phyloP scores from a whole-genome alignment of 2,888 invertebrate genomes.

The Pegoplata infirma region DNA sequence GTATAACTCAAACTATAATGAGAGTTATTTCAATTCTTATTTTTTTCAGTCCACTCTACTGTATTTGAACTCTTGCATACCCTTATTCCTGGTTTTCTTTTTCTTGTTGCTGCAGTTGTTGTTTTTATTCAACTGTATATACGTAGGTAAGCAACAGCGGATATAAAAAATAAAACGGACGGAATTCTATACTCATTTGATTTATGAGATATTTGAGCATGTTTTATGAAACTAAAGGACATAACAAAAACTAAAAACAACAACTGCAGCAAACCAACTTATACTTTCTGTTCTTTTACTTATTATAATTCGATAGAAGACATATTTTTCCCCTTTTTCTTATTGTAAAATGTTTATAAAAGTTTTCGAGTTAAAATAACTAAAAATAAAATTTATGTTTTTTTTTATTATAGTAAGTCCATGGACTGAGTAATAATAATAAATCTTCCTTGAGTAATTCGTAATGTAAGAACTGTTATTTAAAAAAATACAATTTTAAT shows the following conservation, averaged over 20 bases:
- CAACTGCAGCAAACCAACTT: constrained; percentile 18
- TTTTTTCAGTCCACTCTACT: not conserved
- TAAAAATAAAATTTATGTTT: constrained; percentile 44
- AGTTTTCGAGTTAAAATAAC: constrained; percentile 32
- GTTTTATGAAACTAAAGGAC: constrained; percentile 39
- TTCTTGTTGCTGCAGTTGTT: not conserved
- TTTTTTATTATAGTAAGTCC: too few relatives aligned
- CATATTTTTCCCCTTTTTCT: constrained; percentile 48
- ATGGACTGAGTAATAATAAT: too few relatives aligned
- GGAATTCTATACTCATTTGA: constrained; percentile 36
- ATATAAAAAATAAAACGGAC: constrained; percentile 21
- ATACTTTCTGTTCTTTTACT: constrained; percentile 12
- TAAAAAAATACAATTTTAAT: too few relatives aligned
- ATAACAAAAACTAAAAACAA: constrained; percentile 16
- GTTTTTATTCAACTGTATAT: constrained; percentile 3
- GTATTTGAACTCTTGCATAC: too few relatives aligned
- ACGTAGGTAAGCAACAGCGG: constrained; percentile 18
- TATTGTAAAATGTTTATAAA: constrained; percentile 11
- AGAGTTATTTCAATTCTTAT: not conserved
- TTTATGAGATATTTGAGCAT: constrained; percentile 43
- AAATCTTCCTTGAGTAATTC: too few relatives aligned
- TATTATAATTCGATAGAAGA: constrained; percentile 41
- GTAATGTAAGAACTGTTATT: too few relatives aligned
- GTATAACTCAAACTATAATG: too few relatives aligned
- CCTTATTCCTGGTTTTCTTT: not conserved